Evolutionary conservation across 2,797 vertebrate species (phyloP).

Genomic region (Tinamus major): DNA sequence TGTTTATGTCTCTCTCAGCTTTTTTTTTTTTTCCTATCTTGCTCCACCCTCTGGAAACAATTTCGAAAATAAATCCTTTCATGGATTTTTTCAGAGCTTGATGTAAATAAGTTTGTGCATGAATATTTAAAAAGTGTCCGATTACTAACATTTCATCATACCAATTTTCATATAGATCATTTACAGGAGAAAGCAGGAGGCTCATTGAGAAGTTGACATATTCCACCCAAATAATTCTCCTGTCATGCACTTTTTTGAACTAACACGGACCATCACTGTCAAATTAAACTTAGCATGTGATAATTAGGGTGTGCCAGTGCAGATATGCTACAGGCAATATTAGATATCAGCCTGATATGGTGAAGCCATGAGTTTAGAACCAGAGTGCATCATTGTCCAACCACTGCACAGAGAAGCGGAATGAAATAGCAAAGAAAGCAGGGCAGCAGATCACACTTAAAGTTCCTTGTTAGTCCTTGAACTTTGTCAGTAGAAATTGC

Average conservation of each 20-base stretch:
- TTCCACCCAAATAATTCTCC: background rate
- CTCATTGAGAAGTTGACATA: background rate
- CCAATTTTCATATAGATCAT: background rate
- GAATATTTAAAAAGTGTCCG: background rate
- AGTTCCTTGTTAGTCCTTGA: background rate
- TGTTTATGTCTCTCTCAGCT: background rate
- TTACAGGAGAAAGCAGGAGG: background rate
- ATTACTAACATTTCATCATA: background rate
- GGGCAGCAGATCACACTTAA: background rate
- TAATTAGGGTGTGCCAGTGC: background rate
- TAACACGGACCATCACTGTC: background rate
- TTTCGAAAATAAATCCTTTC: background rate
- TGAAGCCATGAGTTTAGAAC: background rate
- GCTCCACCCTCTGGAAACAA: background rate
- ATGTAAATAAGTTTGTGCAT: background rate
- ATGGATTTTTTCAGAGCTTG: background rate
- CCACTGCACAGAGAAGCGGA: background rate
- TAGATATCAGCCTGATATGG: background rate
- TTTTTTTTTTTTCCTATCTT: background rate
- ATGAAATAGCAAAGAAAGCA: background rate
- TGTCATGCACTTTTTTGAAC: background rate
- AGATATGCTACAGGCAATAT: background rate
- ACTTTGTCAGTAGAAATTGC: background rate
- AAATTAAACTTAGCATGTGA: background rate
- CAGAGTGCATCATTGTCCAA: background rate